Evolutionary conservation across 2,888 invertebrate species (phyloP).

Genomic region (Pammene fasciana): DNA sequence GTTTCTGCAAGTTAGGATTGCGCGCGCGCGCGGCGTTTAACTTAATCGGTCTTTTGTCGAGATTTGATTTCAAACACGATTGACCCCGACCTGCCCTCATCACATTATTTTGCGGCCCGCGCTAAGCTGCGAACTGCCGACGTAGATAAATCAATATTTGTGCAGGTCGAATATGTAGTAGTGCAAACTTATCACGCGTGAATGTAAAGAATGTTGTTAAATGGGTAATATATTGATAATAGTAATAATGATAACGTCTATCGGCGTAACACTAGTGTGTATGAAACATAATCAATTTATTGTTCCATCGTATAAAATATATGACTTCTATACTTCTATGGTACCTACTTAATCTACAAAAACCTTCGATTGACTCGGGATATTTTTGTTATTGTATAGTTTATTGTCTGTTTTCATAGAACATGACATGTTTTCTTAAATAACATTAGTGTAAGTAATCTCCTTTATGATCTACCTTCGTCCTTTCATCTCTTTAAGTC

Average conservation of each 20-base stretch:
- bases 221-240: constrained; percentile 2
- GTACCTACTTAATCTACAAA: neutral
- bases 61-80: constrained; percentile 36
- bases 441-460: no score
- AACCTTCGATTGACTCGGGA: neutral
- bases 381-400: no score
- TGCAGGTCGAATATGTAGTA: neutral
- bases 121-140: constrained; percentile 11
- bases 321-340: neutral
- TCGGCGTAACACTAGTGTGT: constrained; percentile 31
- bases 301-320: neutral
- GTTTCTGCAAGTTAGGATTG: constrained; percentile 38
- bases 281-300: constrained; percentile 17
- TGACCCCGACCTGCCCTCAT: constrained; percentile 25
- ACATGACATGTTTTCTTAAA: no score
- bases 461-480: no score
- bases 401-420: no score
- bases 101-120: constrained; percentile 16
- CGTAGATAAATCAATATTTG: constrained; percentile 1
- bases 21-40: constrained; percentile 18
- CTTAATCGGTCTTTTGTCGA: constrained; percentile 29
- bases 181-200: constrained; percentile 21
- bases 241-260: constrained; percentile 9
- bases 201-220: constrained; percentile 25
- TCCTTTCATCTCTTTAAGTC: constrained; percentile 4